Evolutionary conservation across 1,140 invertebrate genomes (phyloP), one percentile per base, ranked within the genome.

Genomic region (Drosophila baimaii): DNA sequence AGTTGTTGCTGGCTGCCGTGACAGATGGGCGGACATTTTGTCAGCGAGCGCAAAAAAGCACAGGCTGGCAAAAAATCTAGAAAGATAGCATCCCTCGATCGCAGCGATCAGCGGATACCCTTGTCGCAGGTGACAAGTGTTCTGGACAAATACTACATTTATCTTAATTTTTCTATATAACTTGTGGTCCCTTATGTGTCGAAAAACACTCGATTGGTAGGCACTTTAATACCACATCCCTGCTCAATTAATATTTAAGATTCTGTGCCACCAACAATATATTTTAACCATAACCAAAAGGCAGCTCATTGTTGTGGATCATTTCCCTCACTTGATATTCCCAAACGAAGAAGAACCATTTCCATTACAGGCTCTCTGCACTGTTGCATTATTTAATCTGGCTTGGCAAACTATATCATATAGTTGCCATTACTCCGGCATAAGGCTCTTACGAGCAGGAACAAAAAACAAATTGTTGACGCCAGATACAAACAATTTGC

Each of bases 11-110:
- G 75, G 37, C 17, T 70, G 69, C 56, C 56, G 77, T 89, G 84
- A 89, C 84, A 89, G 84, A 89, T 89, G 84, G 80, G 84, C 66
- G 84, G 77, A 89, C 84, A 89, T 89, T 84, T 80, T 89, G 85
- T 79, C 80, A 81, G 61, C 65, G 46, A 65, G 69, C 54, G 58
- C 44, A n/a, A 61, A 62, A 59, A 57, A 59, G 41, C 23, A 15
- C 10, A 37, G 51, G 3, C 25, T n/a, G n/a, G n/a, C n/a, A n/a
- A 15, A 35, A 57, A 47, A 21, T 17, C n/a, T 3, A 12, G 25
- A 15, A 25, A 27, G 9, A 70, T 70, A 1, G 2, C 15, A 35
- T 13, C 15, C 12, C 9, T 23, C 7, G 35, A 17, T 23, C 39
- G 23, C 17, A 44, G 19, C 46, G 69, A 73, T 58, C 17, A 2